Base-by-base conservation (phyloP, 2,113 vertebrate species). In the Alectura lathami region DNA sequence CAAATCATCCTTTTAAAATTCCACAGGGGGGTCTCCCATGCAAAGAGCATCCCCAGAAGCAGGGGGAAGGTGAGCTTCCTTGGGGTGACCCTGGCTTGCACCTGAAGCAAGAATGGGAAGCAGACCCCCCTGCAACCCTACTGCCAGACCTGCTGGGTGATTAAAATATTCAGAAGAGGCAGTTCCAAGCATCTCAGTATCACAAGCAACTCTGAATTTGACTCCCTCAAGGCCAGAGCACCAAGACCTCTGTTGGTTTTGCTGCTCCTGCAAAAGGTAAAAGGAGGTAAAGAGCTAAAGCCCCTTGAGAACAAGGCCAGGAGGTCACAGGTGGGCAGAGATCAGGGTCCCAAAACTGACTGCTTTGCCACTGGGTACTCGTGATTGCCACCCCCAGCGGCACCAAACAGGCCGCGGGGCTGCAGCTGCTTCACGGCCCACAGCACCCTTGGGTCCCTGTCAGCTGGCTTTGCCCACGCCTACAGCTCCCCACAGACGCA, bases 141-240 rank as follows among this genome's bases (percentile, higher is more conserved):
- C 1, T 17, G 11, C 50, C 23, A 7, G 26, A 66, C 34, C 30
- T 74, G 30, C 34, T 8, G 23, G 0, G 29, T 5, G 8, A 59
- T 17, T 3, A 16, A 20, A 1, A 2, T 0, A 1, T 62, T 50
- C 48, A 64, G n/a, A n/a, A n/a, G n/a, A n/a, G n/a, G n/a, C n/a
- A n/a, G 43, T 24, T n/a, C 24, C 34, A 36, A 38, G n/a, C 42
- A 50, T 9, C 73, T 63, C 67, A 38, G 32, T 32, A 3, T 3
- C 11, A 48, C 36, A 57, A 75, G 75, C n/a, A 53, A 63, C 57
- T 14, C 43, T n/a, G n/a, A 14, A 47, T 42, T 40, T 36, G 50
- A 24, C n/a, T 47, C 11, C 24, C 6, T 8, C 42, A 64, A 32
- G 36, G n/a, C 47, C 0, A 1, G 64, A n/a, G 56, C n/a, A 66